These are phyloP conservation scores for Myiozetetes cayanensis DNA, from an alignment of 2,113 vertebrate species.

Conservation along the genomic window DNA sequence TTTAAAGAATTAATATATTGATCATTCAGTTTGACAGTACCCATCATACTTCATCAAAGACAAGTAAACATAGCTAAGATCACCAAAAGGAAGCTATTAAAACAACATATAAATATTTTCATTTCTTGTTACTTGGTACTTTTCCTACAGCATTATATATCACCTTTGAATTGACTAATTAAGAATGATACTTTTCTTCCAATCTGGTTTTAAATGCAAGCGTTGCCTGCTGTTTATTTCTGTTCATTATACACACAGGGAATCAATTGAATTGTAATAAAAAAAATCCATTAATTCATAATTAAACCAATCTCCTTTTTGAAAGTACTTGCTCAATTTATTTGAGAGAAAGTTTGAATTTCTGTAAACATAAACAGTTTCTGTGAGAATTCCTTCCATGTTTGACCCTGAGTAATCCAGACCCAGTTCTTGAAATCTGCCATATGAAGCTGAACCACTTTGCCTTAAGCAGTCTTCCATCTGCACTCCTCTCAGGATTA, in stretches of 20 bases:
- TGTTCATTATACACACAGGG: neutral
- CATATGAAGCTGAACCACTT: neutral
- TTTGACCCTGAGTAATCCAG: neutral
- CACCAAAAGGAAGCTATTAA: constrained; percentile 58
- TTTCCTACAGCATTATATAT: constrained; percentile 37
- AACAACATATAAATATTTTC: constrained; percentile 47
- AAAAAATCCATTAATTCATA: neutral
- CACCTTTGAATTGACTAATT: constrained; percentile 40
- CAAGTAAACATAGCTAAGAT: constrained; percentile 41
- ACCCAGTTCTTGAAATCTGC: neutral
- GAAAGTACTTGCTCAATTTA: neutral
- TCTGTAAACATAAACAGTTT: neutral
- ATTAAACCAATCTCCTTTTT: neutral
- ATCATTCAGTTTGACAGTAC: constrained; percentile 37
- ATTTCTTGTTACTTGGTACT: constrained; percentile 44
- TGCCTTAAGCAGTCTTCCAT: constrained; percentile 26
- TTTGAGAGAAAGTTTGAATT: neutral
- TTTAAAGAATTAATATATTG: constrained; percentile 46
- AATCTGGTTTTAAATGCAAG: neutral
- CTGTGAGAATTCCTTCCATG: neutral
- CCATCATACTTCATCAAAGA: constrained; percentile 43
- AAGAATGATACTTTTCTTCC: constrained; percentile 29
- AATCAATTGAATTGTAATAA: neutral
- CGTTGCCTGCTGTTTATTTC: neutral
- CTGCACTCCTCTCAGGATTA: constrained; percentile 11